Evolutionary conservation across 2,888 invertebrate genomes (phyloP).

Genomic region (Cryptus armator): DNA sequence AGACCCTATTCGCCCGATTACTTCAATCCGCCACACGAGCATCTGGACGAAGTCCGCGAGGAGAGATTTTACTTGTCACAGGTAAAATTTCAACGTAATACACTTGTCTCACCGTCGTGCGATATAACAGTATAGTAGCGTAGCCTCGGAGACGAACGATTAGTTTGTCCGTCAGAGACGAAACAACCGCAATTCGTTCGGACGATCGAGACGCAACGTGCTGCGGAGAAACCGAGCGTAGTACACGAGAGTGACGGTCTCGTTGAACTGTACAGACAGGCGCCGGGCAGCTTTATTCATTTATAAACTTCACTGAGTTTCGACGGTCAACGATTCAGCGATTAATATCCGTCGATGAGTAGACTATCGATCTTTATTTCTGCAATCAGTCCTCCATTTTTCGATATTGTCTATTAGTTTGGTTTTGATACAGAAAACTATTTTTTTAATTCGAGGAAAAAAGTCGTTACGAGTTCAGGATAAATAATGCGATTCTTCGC

Average conservation of each 20-base stretch:
- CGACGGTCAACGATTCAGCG: neutral
- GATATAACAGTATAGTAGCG: constrained; percentile 4
- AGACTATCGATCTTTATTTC: neutral
- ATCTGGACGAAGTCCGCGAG: constrained; percentile 83
- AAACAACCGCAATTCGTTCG: constrained; percentile 58
- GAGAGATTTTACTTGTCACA: constrained; percentile 82
- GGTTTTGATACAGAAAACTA: neutral
- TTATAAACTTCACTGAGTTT: neutral
- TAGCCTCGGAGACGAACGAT: constrained; percentile 25
- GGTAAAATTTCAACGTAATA: constrained; percentile 71
- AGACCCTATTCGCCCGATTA: constrained; percentile 75
- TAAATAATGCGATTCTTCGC: too few species aligned
- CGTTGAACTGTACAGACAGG: constrained; percentile 47
- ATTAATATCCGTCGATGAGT: neutral
- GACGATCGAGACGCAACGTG: neutral
- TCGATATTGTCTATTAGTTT: neutral
- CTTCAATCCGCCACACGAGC: constrained; percentile 78
- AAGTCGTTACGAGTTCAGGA: too few species aligned
- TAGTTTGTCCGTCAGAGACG: constrained; percentile 56
- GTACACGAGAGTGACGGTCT: constrained; percentile 36
- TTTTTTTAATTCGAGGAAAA: neutral
- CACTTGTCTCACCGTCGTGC: neutral
- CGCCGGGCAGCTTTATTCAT: constrained; percentile 44
- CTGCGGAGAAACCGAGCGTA: constrained; percentile 24
- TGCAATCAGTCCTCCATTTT: neutral